These are phyloP conservation scores for Piezodorus guildinii DNA, from an alignment of 1,140 invertebrate genomes.

Conservation along the genomic window DNA sequence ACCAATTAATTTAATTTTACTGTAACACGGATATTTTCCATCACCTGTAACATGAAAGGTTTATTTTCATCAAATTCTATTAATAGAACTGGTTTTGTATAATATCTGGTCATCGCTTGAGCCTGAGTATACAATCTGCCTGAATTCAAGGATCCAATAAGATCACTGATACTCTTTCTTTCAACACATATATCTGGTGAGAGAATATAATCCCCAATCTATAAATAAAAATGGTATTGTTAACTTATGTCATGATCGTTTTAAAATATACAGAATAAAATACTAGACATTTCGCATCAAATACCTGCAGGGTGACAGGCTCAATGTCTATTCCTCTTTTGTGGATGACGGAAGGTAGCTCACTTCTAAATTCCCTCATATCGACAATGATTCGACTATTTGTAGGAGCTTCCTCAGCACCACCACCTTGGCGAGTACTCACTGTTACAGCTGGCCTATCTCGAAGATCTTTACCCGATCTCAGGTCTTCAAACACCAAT, in stretches of 20 bases:
- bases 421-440: slow-evolving; percentile 54
- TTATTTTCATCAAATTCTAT: slow-evolving; percentile 96
- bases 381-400: slow-evolving; percentile 77
- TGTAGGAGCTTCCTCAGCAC: slow-evolving; percentile 31
- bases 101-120: slow-evolving; percentile 77
- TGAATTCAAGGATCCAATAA: slow-evolving; percentile 89
- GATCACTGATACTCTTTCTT: slow-evolving; percentile 92
- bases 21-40: no score
- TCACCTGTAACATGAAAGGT: slow-evolving; percentile 76
- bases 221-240: slow-evolving; percentile 18
- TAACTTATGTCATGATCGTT: no score
- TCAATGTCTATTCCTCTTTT: slow-evolving; percentile 85
- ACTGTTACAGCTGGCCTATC: background rate
- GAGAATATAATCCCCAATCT: slow-evolving; percentile 95
- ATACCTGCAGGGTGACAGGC: slow-evolving; percentile 75
- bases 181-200: slow-evolving; percentile 94
- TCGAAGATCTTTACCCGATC: background rate
- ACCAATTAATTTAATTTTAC: no score
- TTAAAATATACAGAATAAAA: no score
- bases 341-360: slow-evolving; percentile 88
- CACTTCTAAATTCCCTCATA: slow-evolving; percentile 95
- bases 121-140: slow-evolving; percentile 93
- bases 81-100: slow-evolving; percentile 78
- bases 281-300: no score
- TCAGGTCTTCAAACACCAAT: slow-evolving; percentile 73